phyloP scores from a whole-genome alignment of 2,113 vertebrate species.

The Salminus brasiliensis region DNA sequence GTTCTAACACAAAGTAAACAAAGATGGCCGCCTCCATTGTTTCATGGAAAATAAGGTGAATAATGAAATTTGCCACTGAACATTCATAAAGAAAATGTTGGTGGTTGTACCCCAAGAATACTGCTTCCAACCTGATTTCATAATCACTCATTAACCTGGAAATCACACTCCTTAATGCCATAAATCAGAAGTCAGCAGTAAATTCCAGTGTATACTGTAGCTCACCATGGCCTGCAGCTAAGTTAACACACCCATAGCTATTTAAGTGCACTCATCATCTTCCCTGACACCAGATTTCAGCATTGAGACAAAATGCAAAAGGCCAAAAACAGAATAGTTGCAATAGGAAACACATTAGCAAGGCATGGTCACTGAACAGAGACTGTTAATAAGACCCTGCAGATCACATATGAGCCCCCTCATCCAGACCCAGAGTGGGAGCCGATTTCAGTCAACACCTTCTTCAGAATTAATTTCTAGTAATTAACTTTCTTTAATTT shows the following conservation, averaged over 20 bases:
- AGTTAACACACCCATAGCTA: background rate
- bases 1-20: too few species aligned
- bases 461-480: too few species aligned
- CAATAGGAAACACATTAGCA: background rate
- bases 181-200: background rate
- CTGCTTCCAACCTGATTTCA: too few species aligned
- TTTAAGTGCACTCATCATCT: background rate
- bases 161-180: background rate
- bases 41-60: too few species aligned
- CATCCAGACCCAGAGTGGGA: too few species aligned
- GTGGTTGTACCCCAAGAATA: background rate
- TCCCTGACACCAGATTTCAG: background rate
- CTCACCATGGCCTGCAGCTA: background rate
- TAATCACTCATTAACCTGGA: background rate
- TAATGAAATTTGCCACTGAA: too few species aligned
- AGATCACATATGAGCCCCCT: too few species aligned
- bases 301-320: too few species aligned
- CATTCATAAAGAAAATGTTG: background rate
- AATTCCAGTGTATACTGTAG: background rate
- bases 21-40: too few species aligned
- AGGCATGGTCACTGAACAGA: background rate
- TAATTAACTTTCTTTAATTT: too few species aligned
- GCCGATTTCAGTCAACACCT: too few species aligned
- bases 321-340: too few species aligned
- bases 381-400: background rate